Evolutionary conservation across 2,797 vertebrate species (phyloP).

Genomic region (Pseudochirops corinnae): DNA sequence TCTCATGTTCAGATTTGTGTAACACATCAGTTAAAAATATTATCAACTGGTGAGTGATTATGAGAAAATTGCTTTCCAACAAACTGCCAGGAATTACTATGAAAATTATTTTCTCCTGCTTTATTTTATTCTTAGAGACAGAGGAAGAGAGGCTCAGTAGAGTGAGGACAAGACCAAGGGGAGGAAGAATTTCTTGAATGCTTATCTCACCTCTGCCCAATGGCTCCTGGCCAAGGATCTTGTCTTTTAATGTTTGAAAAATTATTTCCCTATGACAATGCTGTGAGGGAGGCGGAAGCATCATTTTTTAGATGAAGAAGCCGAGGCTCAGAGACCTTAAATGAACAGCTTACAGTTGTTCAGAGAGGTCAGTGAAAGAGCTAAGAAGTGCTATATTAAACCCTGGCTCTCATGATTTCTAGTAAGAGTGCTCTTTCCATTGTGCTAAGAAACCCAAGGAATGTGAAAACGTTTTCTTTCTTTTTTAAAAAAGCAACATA

Average conservation of each 20-base stretch:
- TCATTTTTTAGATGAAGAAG: not conserved
- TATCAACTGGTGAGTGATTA: not conserved
- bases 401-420: not conserved
- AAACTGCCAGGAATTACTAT: not conserved
- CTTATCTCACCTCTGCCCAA: not conserved
- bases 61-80: not conserved
- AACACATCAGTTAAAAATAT: constrained; percentile 33
- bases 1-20: not conserved
- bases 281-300: not conserved
- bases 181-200: not conserved
- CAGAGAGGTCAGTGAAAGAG: not conserved
- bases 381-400: not conserved
- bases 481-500: not conserved
- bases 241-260: not conserved
- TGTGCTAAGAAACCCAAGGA: not conserved
- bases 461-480: not conserved
- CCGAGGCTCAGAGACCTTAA: not conserved
- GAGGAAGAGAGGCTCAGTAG: not conserved
- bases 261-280: not conserved
- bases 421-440: not conserved
- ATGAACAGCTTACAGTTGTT: not conserved
- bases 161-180: not conserved
- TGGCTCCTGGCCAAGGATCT: constrained; percentile 1
- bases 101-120: not conserved
- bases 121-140: not conserved